Evolutionary conservation across 2,113 vertebrate genomes (phyloP).

Genomic region (Geococcyx californianus): DNA sequence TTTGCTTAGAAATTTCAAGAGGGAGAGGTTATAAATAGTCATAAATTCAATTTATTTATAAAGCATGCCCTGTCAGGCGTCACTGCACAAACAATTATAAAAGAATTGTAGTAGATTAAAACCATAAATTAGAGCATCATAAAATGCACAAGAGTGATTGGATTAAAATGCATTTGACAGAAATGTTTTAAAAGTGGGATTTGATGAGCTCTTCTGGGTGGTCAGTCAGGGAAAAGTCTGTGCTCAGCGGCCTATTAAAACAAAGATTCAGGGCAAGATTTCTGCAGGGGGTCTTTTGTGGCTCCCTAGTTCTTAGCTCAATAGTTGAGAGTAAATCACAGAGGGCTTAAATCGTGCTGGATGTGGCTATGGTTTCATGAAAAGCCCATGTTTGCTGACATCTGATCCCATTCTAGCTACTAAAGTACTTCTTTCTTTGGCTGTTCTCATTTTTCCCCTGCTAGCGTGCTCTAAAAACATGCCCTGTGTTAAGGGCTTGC

Average conservation of each 20-base stretch:
- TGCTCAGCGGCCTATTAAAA: not conserved
- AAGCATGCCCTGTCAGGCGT: not conserved
- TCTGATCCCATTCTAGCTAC: not conserved
- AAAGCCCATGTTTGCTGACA: not conserved
- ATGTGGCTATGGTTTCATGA: not conserved
- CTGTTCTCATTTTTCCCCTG: not conserved
- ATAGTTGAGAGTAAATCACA: not conserved
- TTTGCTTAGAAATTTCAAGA: slow-evolving; percentile 5
- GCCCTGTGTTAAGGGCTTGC: not conserved
- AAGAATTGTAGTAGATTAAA: slow-evolving; percentile 50
- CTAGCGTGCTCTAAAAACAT: not conserved
- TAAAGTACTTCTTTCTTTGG: not conserved
- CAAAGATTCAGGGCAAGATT: not conserved
- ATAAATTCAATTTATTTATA: slow-evolving; percentile 60
- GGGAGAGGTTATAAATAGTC: slow-evolving; percentile 36
- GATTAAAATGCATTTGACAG: not conserved
- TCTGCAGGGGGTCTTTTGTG: not conserved
- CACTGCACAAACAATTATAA: slow-evolving; percentile 29
- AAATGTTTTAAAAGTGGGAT: slow-evolving; percentile 2
- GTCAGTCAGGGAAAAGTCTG: not conserved
- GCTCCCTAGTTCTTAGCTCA: not conserved
- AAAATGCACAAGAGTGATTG: not conserved
- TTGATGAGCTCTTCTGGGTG: not conserved
- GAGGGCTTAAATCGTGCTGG: not conserved
- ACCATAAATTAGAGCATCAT: slow-evolving; percentile 41